Evolutionary conservation across 2,797 vertebrate genomes (phyloP), one percentile per base, ranked within the genome.

Genomic region (Acanthurus lineatus): DNA sequence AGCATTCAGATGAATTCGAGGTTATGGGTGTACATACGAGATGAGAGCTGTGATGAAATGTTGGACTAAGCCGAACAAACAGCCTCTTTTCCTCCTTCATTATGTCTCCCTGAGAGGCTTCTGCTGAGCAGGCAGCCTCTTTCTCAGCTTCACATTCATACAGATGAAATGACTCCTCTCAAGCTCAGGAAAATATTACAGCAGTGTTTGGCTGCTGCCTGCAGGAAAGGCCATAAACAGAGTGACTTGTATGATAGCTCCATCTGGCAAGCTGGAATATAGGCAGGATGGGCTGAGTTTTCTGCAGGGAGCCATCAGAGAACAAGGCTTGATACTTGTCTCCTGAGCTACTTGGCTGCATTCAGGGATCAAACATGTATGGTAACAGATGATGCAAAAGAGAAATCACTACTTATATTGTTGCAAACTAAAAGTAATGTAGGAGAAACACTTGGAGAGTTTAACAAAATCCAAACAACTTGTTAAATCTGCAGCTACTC

Each of bases 1-100:
- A 81, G 68, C 69, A 69, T 69, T 81, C 45, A 69, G 73, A 84
- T 83, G 84, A 73, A 70, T 77, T 68, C 2, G 42, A 73, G 76
- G 70, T 76, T 71, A 64, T 47, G 73, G 76, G 32, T 51, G 51
- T 32, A 65, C 72, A 73, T 81, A 38, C 61, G 58, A 51, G n/a
- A 71, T 17, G 47, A 77, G 20, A 35, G 59, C 68, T 63, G 52
- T 60, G 67, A 82, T 76, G 19, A 65, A 79, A 81, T 44, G 75
- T 54, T 22, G 8, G 40, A 42, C 48, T 22, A 11, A 60, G 53
- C 28, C 22, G 61, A 79, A 84, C 72, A 77, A 84, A 60, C 76
- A 25, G 32, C 52, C 7, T 56, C 15, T 52, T 48, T 22, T 68
- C 10, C 61, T 57, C 28, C 42, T 28, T 11, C 68, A 49, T 35